Percentiles rank a stretch among this genome's conserved stretches.
These are phyloP conservation scores for Cyphomyrus plagiostoma DNA, from an alignment of 2,113 vertebrate species.

Conservation along the genomic window DNA sequence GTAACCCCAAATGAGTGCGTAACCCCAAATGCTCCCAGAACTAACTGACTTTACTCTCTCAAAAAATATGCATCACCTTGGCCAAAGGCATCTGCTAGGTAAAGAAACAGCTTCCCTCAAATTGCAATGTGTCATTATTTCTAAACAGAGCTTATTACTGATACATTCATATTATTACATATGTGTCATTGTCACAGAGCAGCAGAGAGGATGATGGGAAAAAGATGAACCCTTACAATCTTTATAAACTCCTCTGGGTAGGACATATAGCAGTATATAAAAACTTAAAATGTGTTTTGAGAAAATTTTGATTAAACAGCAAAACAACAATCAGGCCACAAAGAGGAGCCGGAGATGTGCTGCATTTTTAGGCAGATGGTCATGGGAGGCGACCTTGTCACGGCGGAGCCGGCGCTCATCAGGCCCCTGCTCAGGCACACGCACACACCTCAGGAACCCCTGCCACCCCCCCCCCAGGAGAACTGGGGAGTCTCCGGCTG, in stretches of 20 bases:
- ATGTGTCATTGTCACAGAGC: background rate
- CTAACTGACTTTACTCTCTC: background rate
- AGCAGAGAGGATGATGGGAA: background rate
- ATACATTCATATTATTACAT: background rate
- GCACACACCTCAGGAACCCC: background rate
- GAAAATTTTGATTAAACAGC: background rate
- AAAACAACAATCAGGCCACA: background rate
- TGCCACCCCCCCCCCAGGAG: conserved; percentile 7
- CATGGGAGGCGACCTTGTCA: background rate
- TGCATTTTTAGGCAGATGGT: background rate
- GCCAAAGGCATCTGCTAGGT: background rate
- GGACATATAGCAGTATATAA: background rate
- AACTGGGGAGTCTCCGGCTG: conserved; percentile 27
- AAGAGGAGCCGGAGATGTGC: background rate
- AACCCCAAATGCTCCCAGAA: background rate
- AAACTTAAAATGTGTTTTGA: background rate
- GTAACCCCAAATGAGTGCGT: too few species aligned
- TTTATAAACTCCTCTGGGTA: background rate
- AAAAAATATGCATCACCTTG: background rate
- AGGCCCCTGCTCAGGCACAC: background rate
- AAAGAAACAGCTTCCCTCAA: background rate
- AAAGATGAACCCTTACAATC: background rate
- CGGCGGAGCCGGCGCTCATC: background rate
- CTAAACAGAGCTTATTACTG: background rate
- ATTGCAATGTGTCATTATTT: background rate